Percentiles rank a stretch among this genome's conserved stretches.
Evolutionary conservation across 2,888 invertebrate genomes (phyloP).

Genomic region (Eumerus sabulonum): DNA sequence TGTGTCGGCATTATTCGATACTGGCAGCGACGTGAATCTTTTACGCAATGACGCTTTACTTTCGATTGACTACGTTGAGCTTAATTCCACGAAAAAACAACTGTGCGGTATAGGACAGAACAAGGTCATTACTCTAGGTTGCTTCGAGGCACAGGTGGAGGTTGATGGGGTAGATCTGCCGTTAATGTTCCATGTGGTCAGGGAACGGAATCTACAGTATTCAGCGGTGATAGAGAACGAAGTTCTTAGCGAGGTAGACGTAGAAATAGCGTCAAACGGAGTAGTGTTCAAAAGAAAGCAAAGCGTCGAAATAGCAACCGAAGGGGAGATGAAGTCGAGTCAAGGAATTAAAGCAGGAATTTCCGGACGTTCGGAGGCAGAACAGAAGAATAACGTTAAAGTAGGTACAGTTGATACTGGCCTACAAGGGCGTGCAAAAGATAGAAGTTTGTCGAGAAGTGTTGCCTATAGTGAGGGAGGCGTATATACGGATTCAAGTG

Average conservation of each 20-base stretch:
- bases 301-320: not conserved
- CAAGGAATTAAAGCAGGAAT: not conserved
- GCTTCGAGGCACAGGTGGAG: slow-evolving; percentile 2
- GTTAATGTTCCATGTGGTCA: slow-evolving; percentile 38
- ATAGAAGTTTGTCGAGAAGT: too few relatives aligned
- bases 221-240: slow-evolving; percentile 47
- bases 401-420: too few relatives aligned
- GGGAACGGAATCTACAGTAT: slow-evolving; percentile 35
- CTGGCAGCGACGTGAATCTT: slow-evolving; percentile 45
- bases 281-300: not conserved
- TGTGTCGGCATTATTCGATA: slow-evolving; percentile 51
- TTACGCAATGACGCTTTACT: slow-evolving; percentile 29
- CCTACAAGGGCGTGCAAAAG: too few relatives aligned
- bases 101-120: not conserved
- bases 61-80: slow-evolving; percentile 14
- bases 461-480: too few relatives aligned
- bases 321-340: not conserved
- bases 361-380: not conserved
- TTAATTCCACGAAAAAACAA: not conserved
- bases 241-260: slow-evolving; percentile 27
- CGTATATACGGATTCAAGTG: too few relatives aligned
- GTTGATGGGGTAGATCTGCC: slow-evolving; percentile 27
- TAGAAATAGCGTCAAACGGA: slow-evolving; percentile 4
- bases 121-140: slow-evolving; percentile 23
- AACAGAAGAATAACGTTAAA: not conserved